Evolutionary conservation across 2,797 vertebrate genomes (phyloP), one percentile per base, ranked within the genome.

Genomic region (Amniataba percoides): DNA sequence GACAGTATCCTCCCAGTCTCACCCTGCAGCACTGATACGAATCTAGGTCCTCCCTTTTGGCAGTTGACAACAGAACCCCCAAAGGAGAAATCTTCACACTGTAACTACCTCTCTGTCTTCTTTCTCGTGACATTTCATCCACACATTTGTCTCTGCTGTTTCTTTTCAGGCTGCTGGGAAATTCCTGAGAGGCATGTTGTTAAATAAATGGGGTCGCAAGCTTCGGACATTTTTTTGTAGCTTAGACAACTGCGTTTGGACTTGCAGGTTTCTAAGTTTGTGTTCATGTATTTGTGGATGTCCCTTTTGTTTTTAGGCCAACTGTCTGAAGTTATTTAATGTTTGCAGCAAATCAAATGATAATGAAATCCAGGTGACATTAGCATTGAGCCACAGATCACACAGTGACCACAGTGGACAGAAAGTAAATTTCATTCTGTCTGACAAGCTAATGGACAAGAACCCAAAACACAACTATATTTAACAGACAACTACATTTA

Each of bases 121-220:
- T 74, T 65, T 68, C 59, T 77, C 13, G 3, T 84, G 74, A 83
- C 71, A 56, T 82, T 77, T 69, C 60, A 85, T 73, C 81, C 71
- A 9, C 64, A 67, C 52, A 16, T 86, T 87, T 83, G 79, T 84
- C 66, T 73, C 27, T 70, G 25, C 62, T 74, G 77, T 77, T 71
- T 76, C 76, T 83, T 61, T 65, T 86, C 80, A 61, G 21, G 15
- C 70, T 68, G 55, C 75, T 53, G 64, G 79, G 76, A 84, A 68
- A 89, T 89, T 87, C 88, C 81, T 66, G 46, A 74, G 80, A 77
- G 77, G 49, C 62, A 61, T 53, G 68, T 74, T 78, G 71, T 88
- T 86, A 73, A 81, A 82, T 74, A 60, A 78, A 81, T 53, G 59
- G 34, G 63, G 27, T 80, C 19, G 25, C 16, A 34, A 48, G 61